Base-by-base conservation (phyloP, 1,140 invertebrate genomes). In the Hesperophylax magnus region DNA sequence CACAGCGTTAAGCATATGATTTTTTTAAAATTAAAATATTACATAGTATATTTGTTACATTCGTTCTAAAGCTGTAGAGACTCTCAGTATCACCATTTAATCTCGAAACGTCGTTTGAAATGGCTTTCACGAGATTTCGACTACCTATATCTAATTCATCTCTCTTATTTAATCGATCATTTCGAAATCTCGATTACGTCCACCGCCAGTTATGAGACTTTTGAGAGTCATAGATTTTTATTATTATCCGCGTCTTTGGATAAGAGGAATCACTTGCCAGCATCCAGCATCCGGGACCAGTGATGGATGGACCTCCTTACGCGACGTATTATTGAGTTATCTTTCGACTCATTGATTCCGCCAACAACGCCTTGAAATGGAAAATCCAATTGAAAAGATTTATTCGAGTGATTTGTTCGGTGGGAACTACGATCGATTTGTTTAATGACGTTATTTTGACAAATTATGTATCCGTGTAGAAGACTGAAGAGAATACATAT, bases 281-380 rank as follows among this genome's bases (percentile, higher is more conserved):
- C 81, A 69, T 58, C 11, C 18, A 39, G 74, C 53, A 34, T 72
- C 63, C 11, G 61, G 39, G 34, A 69, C 22, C 17, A 69, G 77
- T 76, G 81, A 82, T 67, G 71, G 58, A 76, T 79, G 27, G 77
- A 52, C 22, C 77, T 79, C 56, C 77, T 75, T 69, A 61, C 58
- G 65, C 67, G 71, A 34, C 18, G 27, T 71, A 65, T 82, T 82
- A 82, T 82, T 82, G 81, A 82, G 81, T 82, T 82, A 82, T 82
- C 77, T 82, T 77, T 79, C 81, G 77, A 79, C 18, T 79, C 81
- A 63, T 22, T 82, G 81, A 82, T 79, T 82, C 71, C 39, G 76
- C 39, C 31, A 61, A 27, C 77, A 53, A 60, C 77, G 69, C 71
- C 61, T 27, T n/a, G 18, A 77, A 71, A 52, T 39, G 67, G 47